A percentile compares a stretch with the other conserved stretches of the same genome.
These are phyloP conservation scores for Labeo catla DNA, from an alignment of 2,113 vertebrate species.

Conservation along the genomic window DNA sequence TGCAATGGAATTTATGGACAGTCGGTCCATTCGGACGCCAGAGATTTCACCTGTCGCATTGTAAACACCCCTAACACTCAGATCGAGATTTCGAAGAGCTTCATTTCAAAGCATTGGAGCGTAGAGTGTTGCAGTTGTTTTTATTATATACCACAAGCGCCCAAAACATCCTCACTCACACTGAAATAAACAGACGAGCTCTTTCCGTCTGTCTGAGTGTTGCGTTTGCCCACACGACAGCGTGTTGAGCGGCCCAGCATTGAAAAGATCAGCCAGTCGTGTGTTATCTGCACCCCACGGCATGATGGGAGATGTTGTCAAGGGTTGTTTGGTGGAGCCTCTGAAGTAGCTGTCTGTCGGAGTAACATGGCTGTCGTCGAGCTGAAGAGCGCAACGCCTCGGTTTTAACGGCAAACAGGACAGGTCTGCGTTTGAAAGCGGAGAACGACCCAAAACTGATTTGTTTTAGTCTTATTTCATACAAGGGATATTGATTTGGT, in stretches of 20 bases:
- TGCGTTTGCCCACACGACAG: conserved; percentile 65
- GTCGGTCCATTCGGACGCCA: conserved; percentile 59
- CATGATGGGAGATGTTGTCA: conserved; percentile 70
- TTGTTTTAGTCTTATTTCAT: conserved; percentile 31
- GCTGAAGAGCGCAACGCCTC: conserved; percentile 4
- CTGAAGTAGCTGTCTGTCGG: conserved; percentile 64
- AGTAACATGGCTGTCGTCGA: conserved; percentile 43
- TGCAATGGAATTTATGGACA: conserved; percentile 71
- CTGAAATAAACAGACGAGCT: conserved; percentile 73
- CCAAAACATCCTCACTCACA: conserved; percentile 61
- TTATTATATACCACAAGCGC: conserved; percentile 44
- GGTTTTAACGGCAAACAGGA: conserved; percentile 14
- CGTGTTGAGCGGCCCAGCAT: conserved; percentile 62
- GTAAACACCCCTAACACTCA: conserved; percentile 64
- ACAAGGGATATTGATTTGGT: conserved; percentile 11
- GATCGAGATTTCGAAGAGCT: neutral
- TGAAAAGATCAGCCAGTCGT: conserved; percentile 78
- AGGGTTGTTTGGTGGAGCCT: conserved; percentile 70
- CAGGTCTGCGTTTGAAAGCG: neutral
- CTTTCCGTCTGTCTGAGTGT: conserved; percentile 72
- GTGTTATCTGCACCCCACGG: conserved; percentile 66
- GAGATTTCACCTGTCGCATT: conserved; percentile 55
- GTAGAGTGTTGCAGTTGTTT: conserved; percentile 13
- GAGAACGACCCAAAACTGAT: neutral
- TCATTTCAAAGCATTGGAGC: neutral